Percentiles rank a stretch among this genome's conserved stretches.
Conservation (phyloP, 2,113 vertebrate species). For the Dipodomys merriami region DNA sequence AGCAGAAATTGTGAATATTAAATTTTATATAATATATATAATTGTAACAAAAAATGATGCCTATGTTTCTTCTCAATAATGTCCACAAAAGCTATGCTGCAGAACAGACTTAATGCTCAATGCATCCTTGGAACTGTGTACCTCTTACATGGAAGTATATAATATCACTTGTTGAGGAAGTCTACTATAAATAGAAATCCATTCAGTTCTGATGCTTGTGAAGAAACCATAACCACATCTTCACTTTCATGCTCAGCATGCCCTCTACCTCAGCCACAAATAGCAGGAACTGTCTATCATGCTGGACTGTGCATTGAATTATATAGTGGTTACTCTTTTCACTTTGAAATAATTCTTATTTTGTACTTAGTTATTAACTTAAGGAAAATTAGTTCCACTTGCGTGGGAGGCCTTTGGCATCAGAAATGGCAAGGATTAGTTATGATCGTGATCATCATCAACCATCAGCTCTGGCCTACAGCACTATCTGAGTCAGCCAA, state of each 20-base stretch:
- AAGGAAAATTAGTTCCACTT: slow-evolving; percentile 3
- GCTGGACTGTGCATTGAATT: neutral
- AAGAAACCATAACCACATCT: neutral
- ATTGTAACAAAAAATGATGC: neutral
- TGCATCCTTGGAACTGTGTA: slow-evolving; percentile 18
- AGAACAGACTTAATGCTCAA: neutral
- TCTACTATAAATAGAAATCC: neutral
- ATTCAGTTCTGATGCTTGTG: neutral
- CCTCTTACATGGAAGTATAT: neutral
- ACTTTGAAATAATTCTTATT: neutral
- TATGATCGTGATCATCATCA: too few species aligned
- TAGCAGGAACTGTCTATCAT: neutral
- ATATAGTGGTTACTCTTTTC: neutral
- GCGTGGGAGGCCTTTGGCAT: neutral
- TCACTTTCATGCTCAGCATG: neutral
- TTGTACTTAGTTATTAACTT: slow-evolving; percentile 4
- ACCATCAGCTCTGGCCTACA: neutral
- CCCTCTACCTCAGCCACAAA: neutral
- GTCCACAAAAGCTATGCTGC: neutral
- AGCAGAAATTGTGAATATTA: slow-evolving; percentile 15
- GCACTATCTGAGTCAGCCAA: neutral
- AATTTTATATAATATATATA: neutral
- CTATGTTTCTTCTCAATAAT: neutral
- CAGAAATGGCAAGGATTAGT: too few species aligned
- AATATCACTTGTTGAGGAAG: neutral